These are phyloP conservation scores for Agrilus planipennis DNA, from an alignment of 1,140 invertebrate species.

Conservation along the genomic window DNA sequence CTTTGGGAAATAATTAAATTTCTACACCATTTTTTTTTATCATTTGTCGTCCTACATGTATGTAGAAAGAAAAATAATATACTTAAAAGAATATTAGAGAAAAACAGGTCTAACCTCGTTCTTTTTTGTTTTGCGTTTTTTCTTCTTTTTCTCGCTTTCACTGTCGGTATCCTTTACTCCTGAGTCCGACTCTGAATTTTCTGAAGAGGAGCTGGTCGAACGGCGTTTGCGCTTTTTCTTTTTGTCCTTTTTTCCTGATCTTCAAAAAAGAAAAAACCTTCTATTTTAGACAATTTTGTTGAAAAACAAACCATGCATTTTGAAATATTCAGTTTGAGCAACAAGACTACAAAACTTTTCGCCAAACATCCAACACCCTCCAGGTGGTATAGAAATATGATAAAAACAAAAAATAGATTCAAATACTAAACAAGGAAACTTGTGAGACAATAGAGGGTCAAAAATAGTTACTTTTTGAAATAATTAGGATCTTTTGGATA, in stretches of 20 bases:
- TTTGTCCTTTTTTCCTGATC: slow-evolving; percentile 25
- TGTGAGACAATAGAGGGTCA: too few relatives aligned
- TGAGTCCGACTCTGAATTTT: slow-evolving; percentile 19
- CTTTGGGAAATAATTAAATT: too few relatives aligned
- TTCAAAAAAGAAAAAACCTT: slow-evolving; percentile 14
- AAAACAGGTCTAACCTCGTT: slow-evolving; percentile 25
- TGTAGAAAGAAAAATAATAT: slow-evolving; percentile 1
- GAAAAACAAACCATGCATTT: too few relatives aligned
- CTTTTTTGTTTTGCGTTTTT: slow-evolving; percentile 23
- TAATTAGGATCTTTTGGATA: too few relatives aligned
- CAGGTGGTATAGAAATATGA: too few relatives aligned
- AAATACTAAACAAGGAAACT: too few relatives aligned
- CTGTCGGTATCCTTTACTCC: slow-evolving; percentile 21
- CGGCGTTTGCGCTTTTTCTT: slow-evolving; percentile 28
- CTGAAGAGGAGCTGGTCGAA: slow-evolving; percentile 10
- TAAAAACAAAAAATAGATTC: too few relatives aligned
- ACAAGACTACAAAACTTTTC: slow-evolving; percentile 17
- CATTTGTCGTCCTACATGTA: too few relatives aligned
- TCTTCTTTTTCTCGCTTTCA: slow-evolving; percentile 24
- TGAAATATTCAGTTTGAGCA: too few relatives aligned
- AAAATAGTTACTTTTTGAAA: too few relatives aligned
- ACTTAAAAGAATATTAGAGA: not conserved
- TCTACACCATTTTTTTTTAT: too few relatives aligned
- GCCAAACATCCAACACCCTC: slow-evolving; percentile 6
- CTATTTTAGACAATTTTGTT: not conserved